Conservation (phyloP, 64 coral and sea anemone species). For the Stichodactyla helianthus region DNA sequence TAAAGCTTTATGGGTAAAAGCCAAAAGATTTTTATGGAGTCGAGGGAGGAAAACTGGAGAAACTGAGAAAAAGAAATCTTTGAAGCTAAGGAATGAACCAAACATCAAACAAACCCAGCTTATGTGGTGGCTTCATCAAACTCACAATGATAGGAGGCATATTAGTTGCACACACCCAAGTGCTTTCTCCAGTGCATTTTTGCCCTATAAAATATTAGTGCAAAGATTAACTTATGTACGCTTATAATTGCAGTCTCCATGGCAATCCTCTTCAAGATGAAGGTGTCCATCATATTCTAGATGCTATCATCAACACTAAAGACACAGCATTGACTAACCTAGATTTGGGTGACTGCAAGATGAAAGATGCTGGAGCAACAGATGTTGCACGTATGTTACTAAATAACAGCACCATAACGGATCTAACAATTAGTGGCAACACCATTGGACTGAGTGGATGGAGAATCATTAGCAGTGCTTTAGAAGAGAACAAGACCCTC, state of each 20-base stretch:
- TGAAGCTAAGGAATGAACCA: too few relatives aligned
- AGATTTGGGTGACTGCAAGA: conserved; percentile 80
- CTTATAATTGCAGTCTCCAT: conserved; percentile 64
- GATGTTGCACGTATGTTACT: conserved; percentile 71
- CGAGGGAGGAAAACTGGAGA: too few relatives aligned
- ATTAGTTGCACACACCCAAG: neutral
- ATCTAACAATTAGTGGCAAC: conserved; percentile 86
- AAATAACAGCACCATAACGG: conserved; percentile 56
- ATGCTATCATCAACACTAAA: conserved; percentile 58
- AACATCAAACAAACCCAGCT: too few relatives aligned
- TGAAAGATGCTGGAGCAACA: conserved; percentile 64
- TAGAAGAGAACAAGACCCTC: conserved; percentile 59
- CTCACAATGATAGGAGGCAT: too few relatives aligned
- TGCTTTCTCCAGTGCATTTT: neutral
- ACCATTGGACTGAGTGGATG: conserved; percentile 63
- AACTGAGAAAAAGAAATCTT: too few relatives aligned
- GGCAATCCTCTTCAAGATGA: conserved; percentile 82
- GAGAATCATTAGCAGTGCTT: conserved; percentile 57
- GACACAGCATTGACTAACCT: conserved; percentile 64
- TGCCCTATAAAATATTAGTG: too few relatives aligned
- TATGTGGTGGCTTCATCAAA: too few relatives aligned
- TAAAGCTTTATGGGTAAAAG: too few relatives aligned
- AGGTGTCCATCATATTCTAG: conserved; percentile 64
- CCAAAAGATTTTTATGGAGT: too few relatives aligned
- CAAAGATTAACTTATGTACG: neutral